Conservation (phyloP, 2,113 vertebrate species). For the Pachycephala philippinensis region DNA sequence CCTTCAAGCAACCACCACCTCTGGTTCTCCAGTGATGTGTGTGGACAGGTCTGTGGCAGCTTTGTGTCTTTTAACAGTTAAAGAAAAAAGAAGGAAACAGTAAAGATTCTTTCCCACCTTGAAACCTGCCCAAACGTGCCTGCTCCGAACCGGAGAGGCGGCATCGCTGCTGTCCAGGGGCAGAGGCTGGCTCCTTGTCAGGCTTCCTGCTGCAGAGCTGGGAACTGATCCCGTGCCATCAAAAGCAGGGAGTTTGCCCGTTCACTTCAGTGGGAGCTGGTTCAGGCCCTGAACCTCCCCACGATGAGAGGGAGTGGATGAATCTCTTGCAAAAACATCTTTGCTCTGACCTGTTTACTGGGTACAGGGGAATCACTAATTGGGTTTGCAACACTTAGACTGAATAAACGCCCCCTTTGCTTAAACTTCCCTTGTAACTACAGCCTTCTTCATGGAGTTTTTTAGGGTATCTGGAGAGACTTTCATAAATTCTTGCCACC, state of each 20-base stretch:
- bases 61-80: neutral
- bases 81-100: neutral
- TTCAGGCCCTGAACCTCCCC: neutral
- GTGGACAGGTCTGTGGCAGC: neutral
- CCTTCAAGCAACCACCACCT: neutral
- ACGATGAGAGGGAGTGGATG: neutral
- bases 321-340: neutral
- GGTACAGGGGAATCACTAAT: neutral
- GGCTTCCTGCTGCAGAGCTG: neutral
- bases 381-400: neutral
- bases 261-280: neutral
- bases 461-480: neutral
- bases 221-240: neutral
- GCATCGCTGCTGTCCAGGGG: neutral
- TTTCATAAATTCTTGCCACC: neutral
- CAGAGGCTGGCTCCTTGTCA: neutral
- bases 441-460: neutral
- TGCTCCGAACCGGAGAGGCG: rapidly evolving
- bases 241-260: neutral
- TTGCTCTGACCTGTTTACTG: neutral
- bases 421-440: neutral
- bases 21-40: neutral
- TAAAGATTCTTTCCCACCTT: neutral
- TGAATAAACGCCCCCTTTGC: neutral
- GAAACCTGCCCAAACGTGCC: neutral